phyloP scores from a whole-genome alignment of 2,888 invertebrate genomes.

The Pediacus dermestoides region DNA sequence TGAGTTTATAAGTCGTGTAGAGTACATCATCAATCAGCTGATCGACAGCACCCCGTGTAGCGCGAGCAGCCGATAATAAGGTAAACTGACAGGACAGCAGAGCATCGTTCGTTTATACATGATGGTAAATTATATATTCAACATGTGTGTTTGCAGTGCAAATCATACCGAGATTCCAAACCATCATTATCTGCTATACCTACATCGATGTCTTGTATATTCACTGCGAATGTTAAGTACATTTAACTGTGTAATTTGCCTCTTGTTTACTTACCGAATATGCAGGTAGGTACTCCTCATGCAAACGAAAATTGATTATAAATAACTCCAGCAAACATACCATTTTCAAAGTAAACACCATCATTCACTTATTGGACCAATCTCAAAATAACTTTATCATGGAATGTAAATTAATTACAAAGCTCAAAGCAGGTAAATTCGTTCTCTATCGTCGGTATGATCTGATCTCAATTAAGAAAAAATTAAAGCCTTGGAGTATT shows the following conservation, averaged over 20 bases:
- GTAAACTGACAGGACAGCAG: slow-evolving; percentile 27
- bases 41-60: slow-evolving; percentile 32
- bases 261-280: slow-evolving; percentile 31
- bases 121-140: slow-evolving; percentile 36
- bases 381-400: too few species aligned
- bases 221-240: slow-evolving; percentile 33
- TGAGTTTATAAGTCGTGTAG: slow-evolving; percentile 25
- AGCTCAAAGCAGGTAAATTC: too few species aligned
- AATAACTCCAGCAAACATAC: too few species aligned
- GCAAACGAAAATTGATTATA: slow-evolving; percentile 29
- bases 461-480: too few species aligned
- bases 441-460: too few species aligned
- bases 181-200: slow-evolving; percentile 39
- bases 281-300: slow-evolving; percentile 24
- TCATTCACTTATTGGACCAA: too few species aligned
- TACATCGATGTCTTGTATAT: slow-evolving; percentile 34
- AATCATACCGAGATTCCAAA: slow-evolving; percentile 34
- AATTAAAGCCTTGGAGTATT: too few species aligned
- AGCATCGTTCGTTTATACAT: slow-evolving; percentile 24
- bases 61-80: slow-evolving; percentile 27
- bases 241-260: slow-evolving; percentile 31
- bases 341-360: too few species aligned
- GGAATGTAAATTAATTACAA: too few species aligned
- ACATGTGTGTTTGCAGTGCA: slow-evolving; percentile 40
- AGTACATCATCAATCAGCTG: slow-evolving; percentile 33